Percentiles rank a stretch among this genome's conserved stretches.
These are phyloP conservation scores for Oceanodroma tethys DNA, from an alignment of 2,113 vertebrate species.

Conservation along the genomic window DNA sequence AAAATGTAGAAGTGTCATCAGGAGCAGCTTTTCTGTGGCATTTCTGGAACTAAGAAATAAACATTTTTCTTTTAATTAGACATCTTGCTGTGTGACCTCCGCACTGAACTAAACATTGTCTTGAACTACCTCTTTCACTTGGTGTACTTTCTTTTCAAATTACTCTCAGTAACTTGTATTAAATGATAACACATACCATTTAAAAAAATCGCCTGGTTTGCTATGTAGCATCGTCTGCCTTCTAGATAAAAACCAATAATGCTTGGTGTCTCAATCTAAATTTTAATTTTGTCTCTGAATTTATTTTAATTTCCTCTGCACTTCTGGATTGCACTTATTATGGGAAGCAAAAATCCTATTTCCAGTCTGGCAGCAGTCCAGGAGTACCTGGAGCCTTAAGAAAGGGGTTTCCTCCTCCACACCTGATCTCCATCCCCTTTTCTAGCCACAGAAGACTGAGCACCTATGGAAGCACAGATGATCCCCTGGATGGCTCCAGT, in stretches of 20 bases:
- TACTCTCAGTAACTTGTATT: background rate
- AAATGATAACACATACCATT: background rate
- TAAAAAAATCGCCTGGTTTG: background rate
- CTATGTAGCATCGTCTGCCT: background rate
- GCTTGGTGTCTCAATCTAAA: slow-evolving; percentile 9
- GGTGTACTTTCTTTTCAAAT: background rate
- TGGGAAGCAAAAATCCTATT: background rate
- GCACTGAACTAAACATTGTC: background rate
- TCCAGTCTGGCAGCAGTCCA: background rate
- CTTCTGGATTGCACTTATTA: background rate
- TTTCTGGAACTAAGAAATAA: background rate
- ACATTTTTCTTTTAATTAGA: background rate
- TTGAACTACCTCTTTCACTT: background rate
- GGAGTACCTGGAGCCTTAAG: background rate
- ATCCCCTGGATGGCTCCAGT: background rate
- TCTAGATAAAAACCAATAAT: slow-evolving; percentile 24
- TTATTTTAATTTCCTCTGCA: slow-evolving; percentile 33
- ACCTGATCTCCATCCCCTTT: background rate
- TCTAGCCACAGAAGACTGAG: background rate
- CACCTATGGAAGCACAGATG: background rate
- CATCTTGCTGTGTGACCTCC: background rate
- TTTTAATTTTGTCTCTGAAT: slow-evolving; percentile 33
- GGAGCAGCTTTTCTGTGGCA: background rate
- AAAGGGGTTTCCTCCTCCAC: background rate
- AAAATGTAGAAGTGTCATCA: background rate